Percentiles rank a stretch among this genome's conserved stretches.
Conservation (phyloP, 1,140 invertebrate genomes). For the Macrotrachela quadricornifera region DNA sequence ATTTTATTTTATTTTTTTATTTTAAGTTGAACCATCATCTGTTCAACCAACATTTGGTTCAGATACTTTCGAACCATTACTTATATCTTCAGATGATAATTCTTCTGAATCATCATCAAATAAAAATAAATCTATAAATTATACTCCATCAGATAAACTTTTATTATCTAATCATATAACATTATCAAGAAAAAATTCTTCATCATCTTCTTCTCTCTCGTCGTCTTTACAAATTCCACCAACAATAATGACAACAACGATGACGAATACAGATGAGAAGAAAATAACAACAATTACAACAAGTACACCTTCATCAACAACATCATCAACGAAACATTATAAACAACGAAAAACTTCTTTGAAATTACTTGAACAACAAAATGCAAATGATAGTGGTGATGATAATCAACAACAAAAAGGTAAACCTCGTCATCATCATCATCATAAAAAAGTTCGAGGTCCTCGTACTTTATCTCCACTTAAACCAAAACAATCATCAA, state of each 20-base stretch:
- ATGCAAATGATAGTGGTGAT: background rate
- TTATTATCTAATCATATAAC: no score
- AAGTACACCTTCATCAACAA: background rate
- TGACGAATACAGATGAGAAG: background rate
- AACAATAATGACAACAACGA: conserved; percentile 1
- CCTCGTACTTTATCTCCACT: no score
- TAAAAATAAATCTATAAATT: no score
- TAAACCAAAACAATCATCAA: no score
- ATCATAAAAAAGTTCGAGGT: background rate
- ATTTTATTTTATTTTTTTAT: no score
- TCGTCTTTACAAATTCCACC: background rate
- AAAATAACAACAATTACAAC: background rate
- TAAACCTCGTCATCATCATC: background rate
- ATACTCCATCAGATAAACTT: no score
- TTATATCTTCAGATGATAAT: no score
- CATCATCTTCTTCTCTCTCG: background rate
- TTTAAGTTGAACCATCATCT: no score
- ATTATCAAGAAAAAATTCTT: background rate
- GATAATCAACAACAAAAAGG: background rate
- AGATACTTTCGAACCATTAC: no score
- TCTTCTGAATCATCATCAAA: no score
- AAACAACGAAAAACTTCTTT: background rate
- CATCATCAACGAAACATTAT: background rate
- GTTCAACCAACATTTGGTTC: no score
- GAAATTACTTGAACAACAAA: background rate